A percentile compares a stretch with the other conserved stretches of the same genome.
These are phyloP conservation scores for Hassar affinis DNA, from an alignment of 2,113 vertebrate species.

Conservation along the genomic window DNA sequence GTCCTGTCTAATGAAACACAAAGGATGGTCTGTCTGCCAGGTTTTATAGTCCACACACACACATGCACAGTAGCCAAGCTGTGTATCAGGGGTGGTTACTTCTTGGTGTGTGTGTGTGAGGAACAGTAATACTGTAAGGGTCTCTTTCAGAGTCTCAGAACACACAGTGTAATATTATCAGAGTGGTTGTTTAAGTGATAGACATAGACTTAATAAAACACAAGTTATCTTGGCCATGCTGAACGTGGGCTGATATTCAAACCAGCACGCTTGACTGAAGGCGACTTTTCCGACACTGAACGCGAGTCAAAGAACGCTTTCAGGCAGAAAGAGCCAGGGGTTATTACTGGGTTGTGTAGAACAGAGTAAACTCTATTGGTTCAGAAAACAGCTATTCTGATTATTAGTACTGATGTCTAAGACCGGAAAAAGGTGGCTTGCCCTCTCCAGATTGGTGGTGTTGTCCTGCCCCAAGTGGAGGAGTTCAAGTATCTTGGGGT, in stretches of 20 bases:
- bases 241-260: background rate
- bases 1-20: conserved; percentile 14
- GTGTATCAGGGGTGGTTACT: background rate
- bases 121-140: background rate
- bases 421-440: too few relatives aligned
- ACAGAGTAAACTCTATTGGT: too few relatives aligned
- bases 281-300: background rate
- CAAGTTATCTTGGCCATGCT: background rate
- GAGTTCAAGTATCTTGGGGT: too few relatives aligned
- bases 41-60: background rate
- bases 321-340: background rate
- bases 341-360: too few relatives aligned
- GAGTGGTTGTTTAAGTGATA: background rate
- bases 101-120: background rate
- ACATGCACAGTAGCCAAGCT: background rate
- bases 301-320: background rate
- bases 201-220: background rate
- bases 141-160: background rate
- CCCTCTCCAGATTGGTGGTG: too few relatives aligned
- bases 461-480: too few relatives aligned
- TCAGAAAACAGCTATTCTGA: too few relatives aligned
- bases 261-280: background rate
- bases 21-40: background rate
- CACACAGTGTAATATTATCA: background rate
- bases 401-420: too few relatives aligned